Evolutionary conservation across 2,888 invertebrate genomes (phyloP).

Genomic region (Parascotia fuliginaria): DNA sequence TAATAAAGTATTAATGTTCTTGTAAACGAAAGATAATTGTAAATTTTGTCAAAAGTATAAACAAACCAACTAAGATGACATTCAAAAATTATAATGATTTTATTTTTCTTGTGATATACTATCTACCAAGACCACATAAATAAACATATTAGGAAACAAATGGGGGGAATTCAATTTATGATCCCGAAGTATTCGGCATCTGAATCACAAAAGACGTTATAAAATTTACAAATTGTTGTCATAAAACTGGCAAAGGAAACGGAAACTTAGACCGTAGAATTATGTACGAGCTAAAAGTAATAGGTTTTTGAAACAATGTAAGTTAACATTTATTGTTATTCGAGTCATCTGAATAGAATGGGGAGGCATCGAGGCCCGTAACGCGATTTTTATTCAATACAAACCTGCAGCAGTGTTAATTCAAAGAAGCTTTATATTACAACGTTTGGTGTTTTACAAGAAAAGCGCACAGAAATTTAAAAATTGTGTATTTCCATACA

Average conservation of each 20-base stretch:
- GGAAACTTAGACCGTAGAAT: constrained; percentile 51
- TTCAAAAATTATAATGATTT: no score
- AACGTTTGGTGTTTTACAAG: constrained; percentile 25
- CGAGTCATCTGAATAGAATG: constrained; percentile 30
- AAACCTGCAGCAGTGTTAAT: constrained; percentile 61
- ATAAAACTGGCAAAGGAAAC: constrained; percentile 49
- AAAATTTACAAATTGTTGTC: constrained; percentile 69
- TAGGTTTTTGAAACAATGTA: constrained; percentile 56
- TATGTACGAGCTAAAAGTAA: constrained; percentile 48
- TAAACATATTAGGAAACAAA: constrained; percentile 40
- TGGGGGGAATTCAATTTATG: constrained; percentile 30
- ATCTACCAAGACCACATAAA: constrained; percentile 10
- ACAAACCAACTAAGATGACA: no score
- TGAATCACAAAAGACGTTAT: constrained; percentile 53
- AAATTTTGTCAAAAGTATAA: no score
- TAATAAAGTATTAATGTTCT: no score
- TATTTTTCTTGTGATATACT: no score
- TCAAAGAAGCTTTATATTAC: constrained; percentile 45
- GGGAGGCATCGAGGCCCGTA: constrained; percentile 44
- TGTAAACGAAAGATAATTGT: no score
- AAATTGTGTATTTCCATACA: no score
- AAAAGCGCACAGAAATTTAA: neutral
- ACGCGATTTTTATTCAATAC: constrained; percentile 73
- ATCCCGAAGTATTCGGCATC: constrained; percentile 41
- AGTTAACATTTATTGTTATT: constrained; percentile 59